Evolutionary conservation across 2,888 invertebrate genomes (phyloP).

Genomic region (Plagodis pulveraria): DNA sequence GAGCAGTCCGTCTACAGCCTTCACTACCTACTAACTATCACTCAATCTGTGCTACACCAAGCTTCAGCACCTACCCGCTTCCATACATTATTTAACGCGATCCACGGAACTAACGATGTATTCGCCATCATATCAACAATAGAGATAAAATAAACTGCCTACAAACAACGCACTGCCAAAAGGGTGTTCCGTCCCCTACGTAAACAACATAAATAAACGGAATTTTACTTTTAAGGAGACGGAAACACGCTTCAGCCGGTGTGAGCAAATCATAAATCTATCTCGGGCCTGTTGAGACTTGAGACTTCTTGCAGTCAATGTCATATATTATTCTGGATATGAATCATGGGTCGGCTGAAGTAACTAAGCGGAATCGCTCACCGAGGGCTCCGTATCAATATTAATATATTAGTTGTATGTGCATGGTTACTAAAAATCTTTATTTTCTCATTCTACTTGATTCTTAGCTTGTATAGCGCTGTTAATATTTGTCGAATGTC

Average conservation of each 20-base stretch:
- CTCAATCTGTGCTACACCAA: conserved; percentile 24
- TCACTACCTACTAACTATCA: conserved; percentile 3
- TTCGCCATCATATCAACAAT: conserved; percentile 48
- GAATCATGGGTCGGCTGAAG: no score
- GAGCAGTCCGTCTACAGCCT: conserved; percentile 48
- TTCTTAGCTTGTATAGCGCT: no score
- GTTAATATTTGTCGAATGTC: no score
- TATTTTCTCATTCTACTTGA: no score
- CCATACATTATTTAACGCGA: conserved; percentile 67
- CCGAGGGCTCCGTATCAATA: no score
- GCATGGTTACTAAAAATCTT: no score
- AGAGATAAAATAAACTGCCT: conserved; percentile 43
- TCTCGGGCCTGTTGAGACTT: conserved; percentile 38
- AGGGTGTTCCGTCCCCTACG: conserved; percentile 31
- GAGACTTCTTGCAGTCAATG: conserved; percentile 58
- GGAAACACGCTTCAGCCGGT: conserved; percentile 52
- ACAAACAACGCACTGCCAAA: conserved; percentile 34
- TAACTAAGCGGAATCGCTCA: no score
- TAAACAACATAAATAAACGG: conserved; percentile 38
- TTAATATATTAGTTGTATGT: no score
- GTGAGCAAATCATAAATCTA: conserved; percentile 64
- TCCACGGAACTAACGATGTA: conserved; percentile 61
- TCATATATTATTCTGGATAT: conserved; percentile 59
- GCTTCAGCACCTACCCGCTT: conserved; percentile 61
- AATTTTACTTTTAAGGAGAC: conserved; percentile 53